These are phyloP conservation scores for Flabesymbios commensalis DNA, from an alignment of 2,888 invertebrate genomes.

Conservation along the genomic window DNA sequence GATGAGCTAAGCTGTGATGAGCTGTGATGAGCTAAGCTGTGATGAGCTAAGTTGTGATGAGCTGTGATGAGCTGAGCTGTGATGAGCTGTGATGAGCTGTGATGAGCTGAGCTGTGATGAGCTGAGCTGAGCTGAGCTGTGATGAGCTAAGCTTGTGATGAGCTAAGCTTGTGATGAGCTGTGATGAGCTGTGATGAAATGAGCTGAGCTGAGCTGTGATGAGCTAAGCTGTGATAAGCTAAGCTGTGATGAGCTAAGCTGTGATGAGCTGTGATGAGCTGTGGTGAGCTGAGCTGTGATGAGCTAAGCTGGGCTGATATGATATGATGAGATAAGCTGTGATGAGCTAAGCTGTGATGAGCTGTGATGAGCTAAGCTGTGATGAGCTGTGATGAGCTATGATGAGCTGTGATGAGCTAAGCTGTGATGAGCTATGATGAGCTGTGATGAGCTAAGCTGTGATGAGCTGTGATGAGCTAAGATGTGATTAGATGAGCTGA, in stretches of 20 bases:
- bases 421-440: background rate
- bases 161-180: conserved; percentile 2
- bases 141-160: conserved; percentile 1
- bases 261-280: background rate
- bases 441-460: background rate
- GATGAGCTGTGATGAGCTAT: background rate
- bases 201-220: background rate
- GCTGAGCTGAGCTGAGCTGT: background rate
- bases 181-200: background rate
- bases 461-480: background rate
- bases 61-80: background rate
- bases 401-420: background rate
- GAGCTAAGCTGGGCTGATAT: background rate
- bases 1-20: background rate
- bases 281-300: background rate
- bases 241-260: background rate
- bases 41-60: background rate
- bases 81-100: background rate
- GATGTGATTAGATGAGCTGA: background rate
- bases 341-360: background rate
- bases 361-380: background rate
- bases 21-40: background rate
- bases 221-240: background rate
- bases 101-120: too few relatives aligned
- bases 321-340: background rate